Base-by-base conservation (phyloP, 2,113 vertebrate genomes). In the Litocranius walleri region DNA sequence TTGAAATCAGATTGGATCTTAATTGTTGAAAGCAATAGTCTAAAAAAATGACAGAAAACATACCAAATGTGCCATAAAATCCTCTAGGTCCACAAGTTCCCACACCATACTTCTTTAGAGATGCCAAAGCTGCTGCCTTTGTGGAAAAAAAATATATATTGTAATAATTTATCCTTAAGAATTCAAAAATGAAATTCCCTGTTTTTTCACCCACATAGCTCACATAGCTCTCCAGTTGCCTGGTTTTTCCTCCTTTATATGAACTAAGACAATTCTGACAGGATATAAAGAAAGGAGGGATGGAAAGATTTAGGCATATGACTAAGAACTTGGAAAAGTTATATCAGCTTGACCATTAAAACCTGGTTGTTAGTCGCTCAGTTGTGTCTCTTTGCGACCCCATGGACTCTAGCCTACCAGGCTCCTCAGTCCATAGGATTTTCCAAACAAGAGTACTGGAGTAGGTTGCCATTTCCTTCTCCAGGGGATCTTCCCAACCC, bases 61-160 rank as follows among this genome's bases (percentile, higher is more conserved):
- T 97, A 99, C 99, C 99, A 97, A 99, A 99, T 0, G 99, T 99
- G 97, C 99, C 99, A 98, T 99, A 99, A 98, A 99, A 99, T 78
- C 99, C 99, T 98, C 99, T 98, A 27, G 99, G 99, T 61, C 99
- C 99, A 98, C 99, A 99, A 29, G 99, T 99, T 1, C 99, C 99
- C 97, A 99, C 99, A 1, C 99, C 99, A 0, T 99, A 99, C 97
- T 99, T 99, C 98, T 99, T 99, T 45, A 99, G 98, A 61, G 99
- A 99, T 1, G 99, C 97, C 95, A 99, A 98, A 36, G 99, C 99
- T 64, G 99, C 99, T 95, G 99, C 98, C 99, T 99, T 98, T 92
- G 96, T 54, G 84, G 48, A 59, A 92, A 85, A 81, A 36, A 88
- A 33, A 71, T n/a, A 36, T 30, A 71, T 27, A 88, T 30, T 64